Evolutionary conservation across 92 coral and sea anemone genomes (phyloP).

Genomic region (Zoanthus sansibaricus): DNA sequence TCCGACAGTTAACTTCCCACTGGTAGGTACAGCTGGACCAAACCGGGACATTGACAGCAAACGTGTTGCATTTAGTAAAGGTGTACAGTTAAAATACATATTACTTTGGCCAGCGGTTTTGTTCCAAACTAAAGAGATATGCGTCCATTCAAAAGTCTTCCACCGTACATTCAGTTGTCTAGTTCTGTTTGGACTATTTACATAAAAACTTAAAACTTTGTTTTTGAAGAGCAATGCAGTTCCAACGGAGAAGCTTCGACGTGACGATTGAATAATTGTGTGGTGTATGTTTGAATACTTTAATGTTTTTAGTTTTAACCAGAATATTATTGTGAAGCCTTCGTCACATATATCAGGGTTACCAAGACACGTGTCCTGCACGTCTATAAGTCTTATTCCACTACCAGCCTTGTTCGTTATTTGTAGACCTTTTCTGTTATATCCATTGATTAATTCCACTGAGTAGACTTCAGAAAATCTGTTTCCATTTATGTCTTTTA

Average conservation of each 20-base stretch:
- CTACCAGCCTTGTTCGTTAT: constrained; percentile 68
- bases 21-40: constrained; percentile 60
- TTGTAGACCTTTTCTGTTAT: constrained; percentile 72
- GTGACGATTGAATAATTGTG: constrained; percentile 70
- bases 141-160: constrained; percentile 75
- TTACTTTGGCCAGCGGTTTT: constrained; percentile 45
- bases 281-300: not conserved
- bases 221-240: constrained; percentile 61
- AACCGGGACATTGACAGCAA: not conserved
- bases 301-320: constrained; percentile 66
- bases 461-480: constrained; percentile 53
- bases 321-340: constrained; percentile 84
- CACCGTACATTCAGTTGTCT: constrained; percentile 68
- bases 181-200: constrained; percentile 62
- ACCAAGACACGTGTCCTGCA: constrained; percentile 74
- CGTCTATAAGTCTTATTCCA: constrained; percentile 75
- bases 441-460: constrained; percentile 60
- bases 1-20: constrained; percentile 77
- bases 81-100: constrained; percentile 65
- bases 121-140: constrained; percentile 81
- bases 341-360: constrained; percentile 74
- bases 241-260: constrained; percentile 70
- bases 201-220: constrained; percentile 50
- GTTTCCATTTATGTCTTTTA: constrained; percentile 60
- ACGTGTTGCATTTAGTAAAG: constrained; percentile 36